Percentiles rank a stretch among this genome's conserved stretches.
Evolutionary conservation across 2,113 vertebrate genomes (phyloP).

Genomic region (Chiloscyllium plagiosum): DNA sequence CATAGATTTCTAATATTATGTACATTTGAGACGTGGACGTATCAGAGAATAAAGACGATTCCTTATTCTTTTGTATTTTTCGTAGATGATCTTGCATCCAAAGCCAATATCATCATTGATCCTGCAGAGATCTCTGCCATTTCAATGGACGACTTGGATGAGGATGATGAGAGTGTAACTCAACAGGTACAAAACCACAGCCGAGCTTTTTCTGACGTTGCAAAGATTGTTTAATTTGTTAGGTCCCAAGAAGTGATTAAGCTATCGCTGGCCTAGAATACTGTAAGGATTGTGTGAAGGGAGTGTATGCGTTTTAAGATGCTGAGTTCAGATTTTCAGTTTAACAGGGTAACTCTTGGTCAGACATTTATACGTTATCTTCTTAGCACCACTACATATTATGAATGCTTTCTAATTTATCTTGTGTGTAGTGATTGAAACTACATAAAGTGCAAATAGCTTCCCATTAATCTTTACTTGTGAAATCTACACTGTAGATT

Average conservation of each 20-base stretch:
- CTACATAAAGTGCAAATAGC: not conserved
- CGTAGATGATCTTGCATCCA: constrained; percentile 83
- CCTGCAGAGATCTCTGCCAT: constrained; percentile 80
- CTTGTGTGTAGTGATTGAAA: not conserved
- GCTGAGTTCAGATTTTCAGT: not conserved
- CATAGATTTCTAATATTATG: not conserved
- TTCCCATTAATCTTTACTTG: not conserved
- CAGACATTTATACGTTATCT: not conserved
- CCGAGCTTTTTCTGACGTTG: not conserved
- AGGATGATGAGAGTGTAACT: constrained; percentile 76
- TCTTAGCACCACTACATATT: not conserved
- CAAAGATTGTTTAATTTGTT: not conserved
- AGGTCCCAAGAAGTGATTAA: not conserved
- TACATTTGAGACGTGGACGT: not conserved
- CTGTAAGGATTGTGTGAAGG: not conserved
- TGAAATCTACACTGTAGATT: not conserved
- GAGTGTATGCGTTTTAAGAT: not conserved
- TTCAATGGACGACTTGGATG: constrained; percentile 94
- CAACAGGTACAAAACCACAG: constrained; percentile 61
- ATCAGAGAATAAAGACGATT: not conserved
- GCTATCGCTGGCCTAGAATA: not conserved
- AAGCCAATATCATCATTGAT: constrained; percentile 89
- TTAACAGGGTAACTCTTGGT: not conserved
- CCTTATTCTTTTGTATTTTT: constrained; percentile 36
- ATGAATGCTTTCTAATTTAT: not conserved